Conservation (phyloP, 2,113 vertebrate species). For the Petrocephalus zakoni region DNA sequence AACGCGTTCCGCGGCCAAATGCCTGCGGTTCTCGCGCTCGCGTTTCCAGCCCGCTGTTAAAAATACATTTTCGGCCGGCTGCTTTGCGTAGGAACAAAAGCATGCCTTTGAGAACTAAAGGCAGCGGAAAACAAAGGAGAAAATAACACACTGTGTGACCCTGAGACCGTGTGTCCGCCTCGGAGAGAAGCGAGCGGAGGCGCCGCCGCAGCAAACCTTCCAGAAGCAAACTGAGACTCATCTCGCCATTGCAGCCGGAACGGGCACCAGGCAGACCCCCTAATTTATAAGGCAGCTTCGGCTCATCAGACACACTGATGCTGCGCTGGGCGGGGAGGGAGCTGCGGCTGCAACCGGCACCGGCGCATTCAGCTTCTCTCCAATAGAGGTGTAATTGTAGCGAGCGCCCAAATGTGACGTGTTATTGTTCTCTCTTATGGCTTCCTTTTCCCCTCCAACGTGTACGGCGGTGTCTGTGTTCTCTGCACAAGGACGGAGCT, state of each 20-base stretch:
- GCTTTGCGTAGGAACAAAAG: neutral
- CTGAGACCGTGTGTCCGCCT: neutral
- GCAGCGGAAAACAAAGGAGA: neutral
- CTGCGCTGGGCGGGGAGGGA: neutral
- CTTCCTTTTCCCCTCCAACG: neutral
- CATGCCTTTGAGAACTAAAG: neutral
- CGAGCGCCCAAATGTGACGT: neutral
- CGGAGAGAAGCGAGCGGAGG: neutral
- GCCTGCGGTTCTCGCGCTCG: neutral
- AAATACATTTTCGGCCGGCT: neutral
- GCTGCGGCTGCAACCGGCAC: neutral
- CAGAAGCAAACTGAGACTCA: neutral
- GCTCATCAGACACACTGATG: neutral
- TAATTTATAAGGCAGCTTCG: neutral
- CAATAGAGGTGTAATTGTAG: neutral
- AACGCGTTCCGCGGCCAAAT: neutral
- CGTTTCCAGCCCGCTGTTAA: neutral
- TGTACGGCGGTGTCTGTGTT: neutral
- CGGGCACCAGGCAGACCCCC: no score
- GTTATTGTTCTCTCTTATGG: neutral
- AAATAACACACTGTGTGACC: neutral
- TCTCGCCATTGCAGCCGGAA: neutral
- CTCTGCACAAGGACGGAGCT: neutral
- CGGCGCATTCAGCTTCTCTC: neutral
- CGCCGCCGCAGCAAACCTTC: neutral